Conservation (phyloP, 2,797 vertebrate species). For the Cossypha polioptera region DNA sequence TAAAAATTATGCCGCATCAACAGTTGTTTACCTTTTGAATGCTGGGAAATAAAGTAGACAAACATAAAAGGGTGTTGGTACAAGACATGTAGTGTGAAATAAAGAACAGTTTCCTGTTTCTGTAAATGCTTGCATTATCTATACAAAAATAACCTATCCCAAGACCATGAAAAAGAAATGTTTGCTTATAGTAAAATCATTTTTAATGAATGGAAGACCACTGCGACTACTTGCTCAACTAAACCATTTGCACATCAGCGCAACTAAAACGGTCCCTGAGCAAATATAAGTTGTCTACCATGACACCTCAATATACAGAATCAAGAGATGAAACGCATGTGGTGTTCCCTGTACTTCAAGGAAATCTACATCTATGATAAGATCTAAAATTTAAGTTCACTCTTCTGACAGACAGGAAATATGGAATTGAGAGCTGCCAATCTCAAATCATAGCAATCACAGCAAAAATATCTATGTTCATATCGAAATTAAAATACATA, state of each 20-base stretch:
- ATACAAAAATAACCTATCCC: background rate
- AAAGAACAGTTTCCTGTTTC: conserved; percentile 9
- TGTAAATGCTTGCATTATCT: background rate
- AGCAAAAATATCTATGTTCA: background rate
- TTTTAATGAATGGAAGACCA: background rate
- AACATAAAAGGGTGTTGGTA: background rate
- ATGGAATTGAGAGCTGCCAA: background rate
- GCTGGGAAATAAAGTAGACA: background rate
- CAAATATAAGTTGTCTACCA: background rate
- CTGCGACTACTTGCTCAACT: background rate
- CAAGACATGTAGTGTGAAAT: background rate
- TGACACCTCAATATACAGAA: rapidly evolving
- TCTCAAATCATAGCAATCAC: background rate
- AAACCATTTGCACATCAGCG: background rate
- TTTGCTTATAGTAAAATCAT: background rate
- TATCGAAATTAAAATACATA: background rate
- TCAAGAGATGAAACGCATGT: rapidly evolving
- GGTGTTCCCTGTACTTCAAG: background rate
- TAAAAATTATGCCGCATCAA: background rate
- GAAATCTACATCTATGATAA: background rate
- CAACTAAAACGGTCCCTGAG: rapidly evolving
- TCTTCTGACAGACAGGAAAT: background rate
- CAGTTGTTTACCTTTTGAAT: background rate
- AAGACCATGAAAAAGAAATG: background rate
- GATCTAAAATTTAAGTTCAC: background rate